Evolutionary conservation across 2,888 invertebrate genomes (phyloP).

Genomic region (Torymus auratus): DNA sequence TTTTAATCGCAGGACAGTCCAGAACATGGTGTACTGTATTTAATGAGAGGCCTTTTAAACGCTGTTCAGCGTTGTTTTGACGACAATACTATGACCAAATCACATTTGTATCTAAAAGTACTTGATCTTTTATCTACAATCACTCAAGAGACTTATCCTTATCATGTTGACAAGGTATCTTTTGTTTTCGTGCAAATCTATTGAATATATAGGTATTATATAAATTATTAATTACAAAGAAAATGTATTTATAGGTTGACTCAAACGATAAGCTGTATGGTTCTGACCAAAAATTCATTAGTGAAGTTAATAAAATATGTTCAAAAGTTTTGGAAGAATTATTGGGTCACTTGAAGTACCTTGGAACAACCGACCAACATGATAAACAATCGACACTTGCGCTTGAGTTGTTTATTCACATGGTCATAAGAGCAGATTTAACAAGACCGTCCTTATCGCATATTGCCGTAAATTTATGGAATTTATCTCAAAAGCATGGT

Average conservation of each 20-base stretch:
- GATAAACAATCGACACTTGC: slow-evolving; percentile 86
- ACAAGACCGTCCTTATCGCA: slow-evolving; percentile 80
- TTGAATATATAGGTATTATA: slow-evolving; percentile 8
- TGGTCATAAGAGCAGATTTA: slow-evolving; percentile 83
- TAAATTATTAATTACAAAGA: slow-evolving; percentile 37
- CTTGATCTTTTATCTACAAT: slow-evolving; percentile 88
- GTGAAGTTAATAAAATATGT: slow-evolving; percentile 87
- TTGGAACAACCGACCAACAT: slow-evolving; percentile 80
- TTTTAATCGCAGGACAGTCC: slow-evolving; percentile 85
- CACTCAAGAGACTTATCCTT: slow-evolving; percentile 89
- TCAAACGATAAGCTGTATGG: slow-evolving; percentile 96
- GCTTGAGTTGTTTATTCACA: slow-evolving; percentile 85
- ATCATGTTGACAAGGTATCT: slow-evolving; percentile 85
- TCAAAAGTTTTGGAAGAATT: slow-evolving; percentile 88
- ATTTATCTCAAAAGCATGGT: slow-evolving; percentile 84
- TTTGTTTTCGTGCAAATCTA: neutral
- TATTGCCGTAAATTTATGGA: slow-evolving; percentile 90
- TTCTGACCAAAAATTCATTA: slow-evolving; percentile 89
- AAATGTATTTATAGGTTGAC: slow-evolving; percentile 82
- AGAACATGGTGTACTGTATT: slow-evolving; percentile 90
- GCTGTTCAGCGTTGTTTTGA: slow-evolving; percentile 87
- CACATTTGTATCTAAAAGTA: slow-evolving; percentile 85
- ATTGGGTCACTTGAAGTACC: slow-evolving; percentile 83
- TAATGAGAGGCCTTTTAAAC: slow-evolving; percentile 88
- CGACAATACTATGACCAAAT: slow-evolving; percentile 82